Conservation (phyloP, 2,797 vertebrate species). For the Salarias fasciatus region DNA sequence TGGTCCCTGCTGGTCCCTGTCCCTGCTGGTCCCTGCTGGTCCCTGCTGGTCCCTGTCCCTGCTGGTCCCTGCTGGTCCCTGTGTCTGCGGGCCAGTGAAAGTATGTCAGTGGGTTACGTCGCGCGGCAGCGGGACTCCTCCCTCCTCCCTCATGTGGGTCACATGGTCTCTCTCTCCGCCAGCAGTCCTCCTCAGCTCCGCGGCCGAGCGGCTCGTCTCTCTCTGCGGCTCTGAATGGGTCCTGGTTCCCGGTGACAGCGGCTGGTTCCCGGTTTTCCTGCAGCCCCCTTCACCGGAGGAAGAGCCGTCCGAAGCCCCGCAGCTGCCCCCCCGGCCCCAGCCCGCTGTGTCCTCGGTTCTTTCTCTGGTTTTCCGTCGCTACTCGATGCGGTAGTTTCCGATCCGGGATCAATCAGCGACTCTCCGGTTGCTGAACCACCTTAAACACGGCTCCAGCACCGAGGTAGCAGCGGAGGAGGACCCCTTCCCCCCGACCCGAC, state of each 20-base stretch:
- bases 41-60: too few species aligned
- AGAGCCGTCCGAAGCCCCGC: too few species aligned
- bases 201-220: neutral
- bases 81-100: too few species aligned
- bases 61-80: too few species aligned
- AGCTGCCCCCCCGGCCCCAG: too few species aligned
- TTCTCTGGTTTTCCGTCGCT: neutral
- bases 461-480: conserved; percentile 71
- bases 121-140: too few species aligned
- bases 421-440: conserved; percentile 67
- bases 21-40: too few species aligned
- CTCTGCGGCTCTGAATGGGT: neutral
- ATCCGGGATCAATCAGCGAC: conserved; percentile 58
- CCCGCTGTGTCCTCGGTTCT: neutral
- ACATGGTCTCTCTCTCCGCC: conserved; percentile 63
- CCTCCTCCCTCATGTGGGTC: too few species aligned
- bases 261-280: too few species aligned
- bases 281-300: too few species aligned
- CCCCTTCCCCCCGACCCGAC: conserved; percentile 33
- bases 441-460: conserved; percentile 68
- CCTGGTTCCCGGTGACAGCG: neutral
- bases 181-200: conserved; percentile 19
- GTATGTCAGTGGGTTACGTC: conserved; percentile 87
- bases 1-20: too few species aligned
- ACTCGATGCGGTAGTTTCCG: conserved; percentile 39